Percentiles rank a stretch among this genome's conserved stretches.
Evolutionary conservation across 2,797 vertebrate species (phyloP).

Genomic region (Picus viridis): DNA sequence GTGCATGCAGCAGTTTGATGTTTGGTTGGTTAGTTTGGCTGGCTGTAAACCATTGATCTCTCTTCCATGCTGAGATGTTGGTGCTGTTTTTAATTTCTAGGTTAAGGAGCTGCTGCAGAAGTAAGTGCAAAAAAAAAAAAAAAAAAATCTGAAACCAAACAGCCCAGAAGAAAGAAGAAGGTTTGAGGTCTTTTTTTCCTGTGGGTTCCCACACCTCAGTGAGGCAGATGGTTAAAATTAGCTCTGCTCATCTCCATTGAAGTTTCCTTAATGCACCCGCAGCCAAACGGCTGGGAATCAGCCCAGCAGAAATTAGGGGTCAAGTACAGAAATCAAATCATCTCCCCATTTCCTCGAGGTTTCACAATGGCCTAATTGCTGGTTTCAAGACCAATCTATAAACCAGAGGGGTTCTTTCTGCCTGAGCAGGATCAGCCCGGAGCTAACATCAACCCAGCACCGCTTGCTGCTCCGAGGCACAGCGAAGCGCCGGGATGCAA

Average conservation of each 20-base stretch:
- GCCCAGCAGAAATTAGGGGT: slow-evolving; percentile 36
- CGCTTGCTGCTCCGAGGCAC: background rate
- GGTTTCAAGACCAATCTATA: slow-evolving; percentile 36
- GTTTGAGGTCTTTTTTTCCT: background rate
- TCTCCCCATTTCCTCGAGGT: slow-evolving; percentile 28
- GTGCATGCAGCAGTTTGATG: background rate
- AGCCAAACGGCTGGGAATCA: slow-evolving; percentile 22
- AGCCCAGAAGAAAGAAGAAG: slow-evolving; percentile 25
- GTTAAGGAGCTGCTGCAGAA: background rate
- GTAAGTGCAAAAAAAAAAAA: background rate
- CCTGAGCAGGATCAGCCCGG: background rate
- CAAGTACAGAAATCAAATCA: slow-evolving; percentile 7
- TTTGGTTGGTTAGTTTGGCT: background rate
- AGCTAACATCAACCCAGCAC: background rate
- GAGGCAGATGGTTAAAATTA: slow-evolving; percentile 39
- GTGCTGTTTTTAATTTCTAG: slow-evolving; percentile 39
- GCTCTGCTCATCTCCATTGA: slow-evolving; percentile 32
- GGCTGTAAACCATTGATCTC: rapidly evolving
- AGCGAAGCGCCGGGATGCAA: background rate
- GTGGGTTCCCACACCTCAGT: slow-evolving; percentile 25
- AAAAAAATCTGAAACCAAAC: background rate
- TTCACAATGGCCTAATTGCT: slow-evolving; percentile 35
- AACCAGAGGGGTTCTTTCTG: background rate
- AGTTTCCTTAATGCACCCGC: slow-evolving; percentile 9
- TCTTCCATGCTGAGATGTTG: background rate